Evolutionary conservation across 2,888 invertebrate genomes (phyloP).

Genomic region (Diploptera punctata): DNA sequence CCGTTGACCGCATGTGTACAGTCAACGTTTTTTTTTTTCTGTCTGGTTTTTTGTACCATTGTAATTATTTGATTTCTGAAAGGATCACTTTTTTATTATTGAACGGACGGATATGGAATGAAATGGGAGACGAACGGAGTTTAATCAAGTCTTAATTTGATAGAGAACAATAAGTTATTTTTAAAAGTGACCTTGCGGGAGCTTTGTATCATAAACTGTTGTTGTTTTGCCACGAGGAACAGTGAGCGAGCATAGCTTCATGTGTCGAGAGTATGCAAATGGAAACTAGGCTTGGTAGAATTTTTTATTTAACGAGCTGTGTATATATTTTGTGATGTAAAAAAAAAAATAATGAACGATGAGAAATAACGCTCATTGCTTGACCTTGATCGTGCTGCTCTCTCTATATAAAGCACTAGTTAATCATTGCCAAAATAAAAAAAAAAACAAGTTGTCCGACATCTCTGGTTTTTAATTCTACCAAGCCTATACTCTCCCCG

Average conservation of each 20-base stretch:
- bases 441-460: not conserved
- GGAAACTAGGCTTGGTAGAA: conserved; percentile 17
- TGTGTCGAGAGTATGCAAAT: conserved; percentile 40
- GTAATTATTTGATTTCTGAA: conserved; percentile 32
- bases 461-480: conserved; percentile 1
- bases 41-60: conserved; percentile 31
- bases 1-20: conserved; percentile 32
- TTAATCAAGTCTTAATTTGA: conserved; percentile 33
- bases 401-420: conserved; percentile 19
- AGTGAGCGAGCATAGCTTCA: conserved; percentile 31
- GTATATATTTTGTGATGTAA: not conserved
- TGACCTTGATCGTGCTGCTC: not conserved
- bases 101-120: no score
- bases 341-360: not conserved
- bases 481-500: conserved; percentile 2
- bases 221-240: conserved; percentile 29
- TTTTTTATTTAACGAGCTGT: conserved; percentile 14
- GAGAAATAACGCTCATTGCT: not conserved
- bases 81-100: conserved; percentile 30
- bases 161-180: conserved; percentile 58
- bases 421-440: conserved; percentile 15
- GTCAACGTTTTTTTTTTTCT: conserved; percentile 25
- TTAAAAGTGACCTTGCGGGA: conserved; percentile 65
- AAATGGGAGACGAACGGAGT: conserved; percentile 28
- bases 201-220: conserved; percentile 38